Conservation (phyloP, 1,140 invertebrate genomes). For the Mycetomoellerius zeteki region DNA sequence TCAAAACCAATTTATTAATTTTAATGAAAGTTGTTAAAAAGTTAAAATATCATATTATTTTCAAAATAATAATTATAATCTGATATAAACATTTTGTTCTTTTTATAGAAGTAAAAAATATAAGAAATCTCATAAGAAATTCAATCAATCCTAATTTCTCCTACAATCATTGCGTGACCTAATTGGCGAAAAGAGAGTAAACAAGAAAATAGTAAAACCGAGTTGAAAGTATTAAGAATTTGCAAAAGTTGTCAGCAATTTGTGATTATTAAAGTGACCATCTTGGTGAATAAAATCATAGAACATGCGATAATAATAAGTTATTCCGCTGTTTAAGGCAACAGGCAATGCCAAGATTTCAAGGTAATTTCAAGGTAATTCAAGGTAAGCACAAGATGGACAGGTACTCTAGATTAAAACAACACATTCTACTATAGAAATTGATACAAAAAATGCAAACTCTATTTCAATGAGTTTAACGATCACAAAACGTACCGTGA, state of each 20-base stretch:
- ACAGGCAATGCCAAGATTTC: constrained; percentile 14
- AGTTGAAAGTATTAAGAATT: constrained; percentile 30
- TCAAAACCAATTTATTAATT: not conserved
- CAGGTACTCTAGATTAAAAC: constrained; percentile 33
- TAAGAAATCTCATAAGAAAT: constrained; percentile 16
- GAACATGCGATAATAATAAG: constrained; percentile 11
- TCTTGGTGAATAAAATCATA: not conserved
- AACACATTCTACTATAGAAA: constrained; percentile 8
- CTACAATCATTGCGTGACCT: not conserved
- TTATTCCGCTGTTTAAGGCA: constrained; percentile 17
- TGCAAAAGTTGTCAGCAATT: constrained; percentile 2
- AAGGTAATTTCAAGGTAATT: constrained; percentile 27
- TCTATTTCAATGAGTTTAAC: constrained; percentile 39
- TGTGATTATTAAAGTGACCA: not conserved
- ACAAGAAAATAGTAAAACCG: not conserved
- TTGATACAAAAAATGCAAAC: constrained; percentile 26
- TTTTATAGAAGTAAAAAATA: not conserved
- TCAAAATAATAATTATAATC: not conserved
- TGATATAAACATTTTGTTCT: not conserved
- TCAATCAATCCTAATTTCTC: constrained; percentile 19
- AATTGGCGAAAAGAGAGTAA: constrained; percentile 20
- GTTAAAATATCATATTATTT: not conserved
- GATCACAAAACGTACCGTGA: constrained; percentile 26
- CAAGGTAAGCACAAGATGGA: constrained; percentile 29
- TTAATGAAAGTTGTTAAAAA: not conserved